Base-by-base conservation (phyloP, 2,888 invertebrate genomes). In the Pecten maximus region DNA sequence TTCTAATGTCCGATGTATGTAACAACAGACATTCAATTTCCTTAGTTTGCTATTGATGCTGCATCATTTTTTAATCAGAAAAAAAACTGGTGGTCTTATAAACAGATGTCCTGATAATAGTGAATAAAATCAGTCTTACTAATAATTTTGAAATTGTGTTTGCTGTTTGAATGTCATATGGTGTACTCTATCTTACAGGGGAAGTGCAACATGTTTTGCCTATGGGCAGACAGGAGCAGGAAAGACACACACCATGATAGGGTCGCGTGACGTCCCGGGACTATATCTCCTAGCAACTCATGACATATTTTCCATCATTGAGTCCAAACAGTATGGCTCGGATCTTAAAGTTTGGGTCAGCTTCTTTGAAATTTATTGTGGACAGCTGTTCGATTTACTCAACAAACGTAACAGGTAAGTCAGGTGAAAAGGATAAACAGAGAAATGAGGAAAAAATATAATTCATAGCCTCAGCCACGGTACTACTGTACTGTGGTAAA, bases 171-270 rank as follows among this genome's bases (percentile, higher is more conserved):
- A n/a, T n/a, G n/a, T n/a, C n/a, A n/a, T n/a, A n/a, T n/a, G n/a
- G n/a, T n/a, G n/a, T n/a, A n/a, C n/a, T n/a, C 88, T 39, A 23
- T 44, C 74, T 92, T 92, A 35, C 93, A 96, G 96, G 50, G 96
- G 96, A 39, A 95, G 94, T 91, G 96, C 96, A 23, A 96, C 96
- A 40, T 96, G 96, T 93, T 96, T 96, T 95, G 96, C 96, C 0
- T 96, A 96, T 93, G 96, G 96, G 0, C 96, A 96, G 93, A 96
- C 96, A 8, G 96, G 96, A 16, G 96, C 96, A 8, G 96, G 96
- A 28, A 96, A 96, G 92, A 96, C 96, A 1, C 95, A 96, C 93
- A 96, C 96, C 0, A 95, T 96, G 95, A 95, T 96, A 87, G 96
- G 96, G 19, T 94, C 93, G 86, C 92, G 93, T 54, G 93, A 94